Evolutionary conservation across 2,888 invertebrate species (phyloP).

Genomic region (Cheilosia soror): DNA sequence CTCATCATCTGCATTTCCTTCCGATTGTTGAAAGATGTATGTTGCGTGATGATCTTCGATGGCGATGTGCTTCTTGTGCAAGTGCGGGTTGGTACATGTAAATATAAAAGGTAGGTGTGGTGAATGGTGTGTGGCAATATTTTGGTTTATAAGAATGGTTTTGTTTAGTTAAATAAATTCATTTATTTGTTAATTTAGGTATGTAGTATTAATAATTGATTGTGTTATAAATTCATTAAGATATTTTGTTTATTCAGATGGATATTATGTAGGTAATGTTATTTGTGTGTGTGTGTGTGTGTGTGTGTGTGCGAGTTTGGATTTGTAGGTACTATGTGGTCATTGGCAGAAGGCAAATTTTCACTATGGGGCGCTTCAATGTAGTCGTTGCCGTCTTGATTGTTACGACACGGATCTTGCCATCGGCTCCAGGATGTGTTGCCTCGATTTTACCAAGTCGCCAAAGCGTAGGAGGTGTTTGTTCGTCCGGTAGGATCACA

Average conservation of each 20-base stretch:
- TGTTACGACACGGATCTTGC: not conserved
- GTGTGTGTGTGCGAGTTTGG: too few relatives aligned
- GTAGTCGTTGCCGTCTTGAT: not conserved
- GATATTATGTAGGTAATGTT: too few relatives aligned
- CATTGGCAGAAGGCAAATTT: not conserved
- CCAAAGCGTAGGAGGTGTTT: not conserved
- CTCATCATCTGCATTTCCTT: not conserved
- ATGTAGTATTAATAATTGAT: too few relatives aligned
- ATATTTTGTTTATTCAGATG: too few relatives aligned
- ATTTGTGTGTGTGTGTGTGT: too few relatives aligned
- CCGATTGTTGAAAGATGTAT: not conserved
- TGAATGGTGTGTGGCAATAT: not conserved
- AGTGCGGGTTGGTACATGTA: conserved; percentile 1
- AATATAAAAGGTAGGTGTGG: not conserved
- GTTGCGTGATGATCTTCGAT: not conserved
- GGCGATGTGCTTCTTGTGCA: not conserved
- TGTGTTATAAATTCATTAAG: too few relatives aligned
- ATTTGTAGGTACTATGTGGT: too few relatives aligned
- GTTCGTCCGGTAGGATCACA: not conserved
- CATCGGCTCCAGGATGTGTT: not conserved
- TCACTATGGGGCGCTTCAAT: not conserved
- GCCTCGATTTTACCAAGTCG: not conserved
- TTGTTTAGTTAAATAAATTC: too few relatives aligned
- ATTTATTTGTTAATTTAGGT: too few relatives aligned
- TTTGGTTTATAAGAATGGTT: too few relatives aligned